Conservation (phyloP, 1,140 invertebrate genomes). For the Cydia fagiglandana region DNA sequence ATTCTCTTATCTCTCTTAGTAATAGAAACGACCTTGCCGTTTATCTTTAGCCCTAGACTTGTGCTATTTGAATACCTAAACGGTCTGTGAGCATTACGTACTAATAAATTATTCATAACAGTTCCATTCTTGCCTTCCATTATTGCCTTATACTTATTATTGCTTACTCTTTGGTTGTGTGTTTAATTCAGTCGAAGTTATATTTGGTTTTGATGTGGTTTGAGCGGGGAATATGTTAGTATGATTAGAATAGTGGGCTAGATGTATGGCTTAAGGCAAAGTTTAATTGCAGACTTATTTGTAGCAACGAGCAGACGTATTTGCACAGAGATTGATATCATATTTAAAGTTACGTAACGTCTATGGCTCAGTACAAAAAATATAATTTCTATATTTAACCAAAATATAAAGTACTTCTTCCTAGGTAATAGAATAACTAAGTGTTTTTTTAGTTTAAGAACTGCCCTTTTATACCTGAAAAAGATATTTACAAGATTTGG, state of each 20-base stretch:
- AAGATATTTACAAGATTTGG: not conserved
- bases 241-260: not conserved
- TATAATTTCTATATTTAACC: too few relatives aligned
- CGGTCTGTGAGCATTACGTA: not conserved
- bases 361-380: too few relatives aligned
- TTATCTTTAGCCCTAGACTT: not conserved
- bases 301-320: too few relatives aligned
- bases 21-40: not conserved
- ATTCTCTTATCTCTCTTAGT: too few relatives aligned
- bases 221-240: not conserved
- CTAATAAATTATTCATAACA: conserved; percentile 6
- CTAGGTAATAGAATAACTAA: too few relatives aligned
- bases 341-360: too few relatives aligned
- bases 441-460: too few relatives aligned
- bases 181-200: not conserved
- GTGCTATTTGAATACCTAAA: conserved; percentile 20
- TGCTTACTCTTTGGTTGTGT: not conserved
- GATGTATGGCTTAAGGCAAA: not conserved
- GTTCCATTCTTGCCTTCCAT: not conserved
- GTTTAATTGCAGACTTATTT: too few relatives aligned
- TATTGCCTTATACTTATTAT: not conserved
- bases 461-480: too few relatives aligned
- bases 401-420: too few relatives aligned
- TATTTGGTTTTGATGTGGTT: not conserved
- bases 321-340: too few relatives aligned